Conservation (phyloP, 2,888 invertebrate species). For the Pseudococcus jackbeardsleyi region DNA sequence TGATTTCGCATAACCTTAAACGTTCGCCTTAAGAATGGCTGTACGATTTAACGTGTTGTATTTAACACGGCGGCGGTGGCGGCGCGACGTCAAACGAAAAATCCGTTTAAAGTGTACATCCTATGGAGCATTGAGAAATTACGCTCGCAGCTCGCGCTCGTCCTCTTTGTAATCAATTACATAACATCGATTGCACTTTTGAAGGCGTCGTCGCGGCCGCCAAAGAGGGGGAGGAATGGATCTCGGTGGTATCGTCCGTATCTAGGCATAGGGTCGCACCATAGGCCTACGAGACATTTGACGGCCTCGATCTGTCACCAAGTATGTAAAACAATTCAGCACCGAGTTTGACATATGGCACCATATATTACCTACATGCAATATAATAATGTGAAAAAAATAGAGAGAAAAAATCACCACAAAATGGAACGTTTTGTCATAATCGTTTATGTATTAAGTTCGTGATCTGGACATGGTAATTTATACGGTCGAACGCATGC, state of each 20-base stretch:
- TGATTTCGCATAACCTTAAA: constrained; percentile 49
- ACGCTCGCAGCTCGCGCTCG: neutral
- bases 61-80: neutral
- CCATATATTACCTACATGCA: neutral
- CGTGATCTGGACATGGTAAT: constrained; percentile 65
- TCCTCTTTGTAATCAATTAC: constrained; percentile 25
- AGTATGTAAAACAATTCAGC: neutral
- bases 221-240: neutral
- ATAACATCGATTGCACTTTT: neutral
- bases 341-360: constrained; percentile 35
- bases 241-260: neutral
- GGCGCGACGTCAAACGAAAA: constrained; percentile 7
- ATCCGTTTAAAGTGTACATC: constrained; percentile 33
- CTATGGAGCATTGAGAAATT: constrained; percentile 23
- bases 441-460: constrained; percentile 63
- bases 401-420: constrained; percentile 27
- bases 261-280: neutral
- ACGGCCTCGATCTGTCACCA: constrained; percentile 50
- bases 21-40: constrained; percentile 37
- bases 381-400: constrained; percentile 17
- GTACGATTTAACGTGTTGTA: neutral
- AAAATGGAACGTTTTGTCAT: constrained; percentile 62
- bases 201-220: neutral
- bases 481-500: constrained; percentile 65
- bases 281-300: constrained; percentile 27